Base-by-base conservation (phyloP, 2,113 vertebrate genomes). In the Gambusia holbrooki region DNA sequence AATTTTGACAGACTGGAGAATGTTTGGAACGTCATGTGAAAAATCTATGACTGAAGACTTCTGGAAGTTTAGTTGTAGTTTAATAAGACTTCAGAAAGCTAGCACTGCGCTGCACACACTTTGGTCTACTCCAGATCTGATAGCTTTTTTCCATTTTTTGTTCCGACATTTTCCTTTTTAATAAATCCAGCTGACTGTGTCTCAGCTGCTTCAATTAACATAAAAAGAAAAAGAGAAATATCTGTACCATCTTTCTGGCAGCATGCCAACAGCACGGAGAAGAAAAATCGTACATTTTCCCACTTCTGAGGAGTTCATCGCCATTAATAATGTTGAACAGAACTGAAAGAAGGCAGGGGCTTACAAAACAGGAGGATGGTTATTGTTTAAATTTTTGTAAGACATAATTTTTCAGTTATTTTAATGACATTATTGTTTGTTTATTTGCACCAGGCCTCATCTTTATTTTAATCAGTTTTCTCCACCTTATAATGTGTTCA, bases 81-180 rank as follows among this genome's bases (percentile, higher is more conserved):
- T 42, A 9, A 48, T 45, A 7, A 7, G 62, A 71, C 29, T 40
- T 42, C 45, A 32, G n/a, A 33, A 72, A 72, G 63, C 48, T 72
- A 7, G 35, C 5, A 17, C 14, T 64, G 71, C 66, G 54, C 28
- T 62, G 10, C 10, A 12, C 35, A 37, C 14, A 42, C 40, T 2
- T 65, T 19, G 45, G 62, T 70, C 45, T 45, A 58, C 77, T 72
- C 45, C 54, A 58, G 72, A 66, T 66, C 66, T 70, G 64, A 75
- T 64, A 71, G 75, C 15, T 22, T 86, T 64, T 22, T 74, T 64
- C 17, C 72, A 66, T 80, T 79, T 70, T 61, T 58, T 78, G 48
- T 62, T 11, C 42, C 15, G 27, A 32, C 10, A 69, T 4, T 13
- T 62, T 25, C 51, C 30, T 62, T n/a, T n/a, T 58, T n/a, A 58